Evolutionary conservation across 2,888 invertebrate genomes (phyloP).

Genomic region (Antheraea assamensis): DNA sequence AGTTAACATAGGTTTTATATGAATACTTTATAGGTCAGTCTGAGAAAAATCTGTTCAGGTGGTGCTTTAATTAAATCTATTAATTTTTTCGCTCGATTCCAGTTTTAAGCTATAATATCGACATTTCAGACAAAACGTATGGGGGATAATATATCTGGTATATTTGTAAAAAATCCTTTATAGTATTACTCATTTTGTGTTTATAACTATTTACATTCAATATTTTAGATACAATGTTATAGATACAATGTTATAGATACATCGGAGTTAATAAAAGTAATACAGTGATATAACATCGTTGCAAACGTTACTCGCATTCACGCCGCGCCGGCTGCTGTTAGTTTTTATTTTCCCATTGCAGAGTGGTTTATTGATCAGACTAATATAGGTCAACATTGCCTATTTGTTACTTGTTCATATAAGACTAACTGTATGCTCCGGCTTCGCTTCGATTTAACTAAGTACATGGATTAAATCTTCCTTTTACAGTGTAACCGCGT

Average conservation of each 20-base stretch:
- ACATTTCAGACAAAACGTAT: no score
- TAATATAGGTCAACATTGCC: slow-evolving; percentile 6
- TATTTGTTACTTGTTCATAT: neutral
- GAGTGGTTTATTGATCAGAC: neutral
- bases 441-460: no score
- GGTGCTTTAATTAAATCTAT: no score
- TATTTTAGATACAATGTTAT: neutral
- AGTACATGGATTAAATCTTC: no score
- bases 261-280: neutral
- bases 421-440: neutral
- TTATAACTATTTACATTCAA: neutral
- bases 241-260: neutral
- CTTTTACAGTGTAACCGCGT: no score
- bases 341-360: slow-evolving; percentile 5
- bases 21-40: no score
- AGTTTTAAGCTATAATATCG: no score
- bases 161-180: no score
- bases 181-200: neutral
- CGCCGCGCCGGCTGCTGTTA: neutral
- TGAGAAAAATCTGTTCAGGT: no score
- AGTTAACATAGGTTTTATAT: no score
- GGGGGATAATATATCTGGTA: no score
- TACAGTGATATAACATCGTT: neutral
- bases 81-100: no score
- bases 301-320: neutral